A percentile compares a stretch with the other conserved stretches of the same genome.
These are phyloP conservation scores for Zaprionus inermis DNA, from an alignment of 1,140 invertebrate species.

Conservation along the genomic window DNA sequence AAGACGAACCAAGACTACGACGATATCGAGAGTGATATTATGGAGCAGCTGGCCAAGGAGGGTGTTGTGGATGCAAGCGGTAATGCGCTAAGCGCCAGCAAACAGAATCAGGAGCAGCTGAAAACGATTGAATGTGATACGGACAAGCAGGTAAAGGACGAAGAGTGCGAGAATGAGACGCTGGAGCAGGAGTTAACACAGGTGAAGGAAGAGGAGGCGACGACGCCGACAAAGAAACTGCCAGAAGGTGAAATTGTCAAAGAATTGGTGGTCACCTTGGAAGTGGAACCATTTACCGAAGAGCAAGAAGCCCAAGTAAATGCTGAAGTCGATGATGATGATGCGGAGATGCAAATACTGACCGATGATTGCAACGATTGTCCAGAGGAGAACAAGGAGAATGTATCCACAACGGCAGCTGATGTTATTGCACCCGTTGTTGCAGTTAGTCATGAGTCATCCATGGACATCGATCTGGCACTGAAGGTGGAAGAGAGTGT, in stretches of 20 bases:
- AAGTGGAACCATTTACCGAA: conserved; percentile 24
- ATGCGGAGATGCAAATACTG: conserved; percentile 28
- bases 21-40: conserved; percentile 66
- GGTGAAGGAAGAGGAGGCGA: not conserved
- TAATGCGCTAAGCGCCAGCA: conserved; percentile 62
- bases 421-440: conserved; percentile 5
- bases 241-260: not conserved
- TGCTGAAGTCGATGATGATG: conserved; percentile 35
- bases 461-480: conserved; percentile 26
- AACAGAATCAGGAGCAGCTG: conserved; percentile 11
- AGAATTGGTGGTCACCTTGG: conserved; percentile 14
- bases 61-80: conserved; percentile 66
- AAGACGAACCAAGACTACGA: conserved; percentile 46
- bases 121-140: conserved; percentile 30
- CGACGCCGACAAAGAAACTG: not conserved
- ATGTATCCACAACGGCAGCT: conserved; percentile 48
- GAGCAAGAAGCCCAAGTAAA: conserved; percentile 30
- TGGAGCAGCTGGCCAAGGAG: conserved; percentile 62
- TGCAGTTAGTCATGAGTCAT: conserved; percentile 26
- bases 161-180: not conserved
- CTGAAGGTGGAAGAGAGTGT: conserved; percentile 12
- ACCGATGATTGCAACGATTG: conserved; percentile 30
- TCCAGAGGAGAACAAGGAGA: conserved; percentile 75
- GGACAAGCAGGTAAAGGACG: not conserved
- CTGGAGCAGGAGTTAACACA: not conserved